phyloP scores from a whole-genome alignment of 1,140 invertebrate genomes.

The Parasteatoda tepidariorum region DNA sequence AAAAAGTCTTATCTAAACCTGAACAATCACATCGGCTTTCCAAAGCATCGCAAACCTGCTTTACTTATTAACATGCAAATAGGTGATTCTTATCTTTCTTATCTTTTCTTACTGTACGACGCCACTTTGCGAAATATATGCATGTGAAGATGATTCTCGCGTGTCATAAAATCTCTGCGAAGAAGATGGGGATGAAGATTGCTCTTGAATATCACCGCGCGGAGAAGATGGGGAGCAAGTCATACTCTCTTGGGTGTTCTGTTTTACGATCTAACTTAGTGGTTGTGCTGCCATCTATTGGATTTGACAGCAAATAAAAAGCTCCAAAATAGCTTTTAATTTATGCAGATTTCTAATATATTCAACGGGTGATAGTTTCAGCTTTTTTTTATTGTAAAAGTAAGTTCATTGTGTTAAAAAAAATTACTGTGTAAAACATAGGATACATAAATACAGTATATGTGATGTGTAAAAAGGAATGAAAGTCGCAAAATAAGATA shows the following conservation, averaged over 20 bases:
- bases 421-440: no score
- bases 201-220: background rate
- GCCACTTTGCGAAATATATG: background rate
- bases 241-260: no score
- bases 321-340: no score
- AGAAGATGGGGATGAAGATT: slow-evolving; percentile 19
- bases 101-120: background rate
- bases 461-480: no score
- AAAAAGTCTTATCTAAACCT: no score
- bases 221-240: background rate
- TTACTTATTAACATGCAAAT: slow-evolving; percentile 44
- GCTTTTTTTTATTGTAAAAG: no score
- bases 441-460: no score
- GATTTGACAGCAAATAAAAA: background rate
- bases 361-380: no score
- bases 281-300: slow-evolving; percentile 40
- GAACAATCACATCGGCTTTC: no score
- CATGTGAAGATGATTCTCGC: background rate
- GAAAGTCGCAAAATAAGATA: no score
- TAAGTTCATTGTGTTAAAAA: no score
- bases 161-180: slow-evolving; percentile 26
- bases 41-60: background rate
- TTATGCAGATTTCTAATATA: no score
- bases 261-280: background rate
- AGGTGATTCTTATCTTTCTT: slow-evolving; percentile 3